Evolutionary conservation across 2,113 vertebrate species (phyloP), one percentile per base, ranked within the genome.

Genomic region (Blennius ocellaris): DNA sequence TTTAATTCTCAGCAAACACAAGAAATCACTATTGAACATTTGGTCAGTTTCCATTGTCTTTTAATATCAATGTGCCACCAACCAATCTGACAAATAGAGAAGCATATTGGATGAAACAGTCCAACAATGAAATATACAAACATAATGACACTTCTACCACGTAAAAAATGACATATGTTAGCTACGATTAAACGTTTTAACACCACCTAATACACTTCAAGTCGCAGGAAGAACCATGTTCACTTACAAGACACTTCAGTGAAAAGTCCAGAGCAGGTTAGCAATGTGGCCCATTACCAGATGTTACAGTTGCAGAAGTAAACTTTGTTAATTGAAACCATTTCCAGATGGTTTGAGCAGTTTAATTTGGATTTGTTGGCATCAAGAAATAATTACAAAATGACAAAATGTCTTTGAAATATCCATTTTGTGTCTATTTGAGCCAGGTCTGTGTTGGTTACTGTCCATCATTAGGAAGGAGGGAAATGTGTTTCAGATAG

Each of bases 401-500:
- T 37, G 30, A 37, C 0, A 6, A 17, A 30, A 30, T 30, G 17
- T 43, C 12, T 41, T 15, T 50, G n/a, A 57, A 8, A 48, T 41
- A 6, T 21, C 59, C 76, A 74, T 76, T 51, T 10, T 30, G 11
- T 48, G 16, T 50, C 73, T 79, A 55, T 81, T 74, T 82, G 81
- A 77, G 68, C 53, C 78, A 55, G 76, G 73, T 88, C 77, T 84
- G 83, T 61, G 79, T 74, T 45, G 57, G 53, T 58, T 66, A 50
- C 70, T 74, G 80, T 82, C 62, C 58, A 12, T 73, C 17, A 51
- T 78, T 80, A 77, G 71, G 62, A 79, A 78, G 71, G 48, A 69
- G 62, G 83, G 16, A 68, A 76, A 63, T 52, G 57, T 78, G 72
- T 84, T 73, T 72, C 45, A 71, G 73, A 71, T 11, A 60, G 72